Conservation (phyloP, 2,797 vertebrate genomes). For the Alfaro cultratus region DNA sequence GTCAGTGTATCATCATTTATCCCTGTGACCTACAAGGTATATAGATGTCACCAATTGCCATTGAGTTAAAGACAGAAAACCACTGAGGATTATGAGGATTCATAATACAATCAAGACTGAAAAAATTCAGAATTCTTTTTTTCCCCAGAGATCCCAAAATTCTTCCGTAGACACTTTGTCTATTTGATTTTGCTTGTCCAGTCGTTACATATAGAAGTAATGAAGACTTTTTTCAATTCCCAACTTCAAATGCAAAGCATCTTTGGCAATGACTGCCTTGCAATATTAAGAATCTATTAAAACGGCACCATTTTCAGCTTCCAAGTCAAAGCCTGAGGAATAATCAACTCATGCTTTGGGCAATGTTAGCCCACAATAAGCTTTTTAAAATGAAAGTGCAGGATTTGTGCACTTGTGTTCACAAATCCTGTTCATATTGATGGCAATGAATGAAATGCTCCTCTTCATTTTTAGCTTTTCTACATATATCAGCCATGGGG, state of each 20-base stretch:
- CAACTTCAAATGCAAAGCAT: constrained; percentile 43
- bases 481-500: constrained; percentile 66
- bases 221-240: constrained; percentile 27
- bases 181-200: no score
- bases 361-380: constrained; percentile 41
- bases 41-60: constrained; percentile 65
- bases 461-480: constrained; percentile 71
- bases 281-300: constrained; percentile 74
- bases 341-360: constrained; percentile 64
- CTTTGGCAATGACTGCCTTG: constrained; percentile 66
- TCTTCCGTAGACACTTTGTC: no score
- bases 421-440: constrained; percentile 65
- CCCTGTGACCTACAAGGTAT: constrained; percentile 71
- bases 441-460: constrained; percentile 63
- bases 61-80: constrained; percentile 67
- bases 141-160: no score
- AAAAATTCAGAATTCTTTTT: background rate
- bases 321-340: constrained; percentile 66
- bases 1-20: constrained; percentile 69
- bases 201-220: background rate
- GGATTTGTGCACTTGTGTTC: constrained; percentile 56
- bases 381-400: constrained; percentile 73
- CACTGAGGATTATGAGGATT: constrained; percentile 55
- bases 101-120: constrained; percentile 35
- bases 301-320: constrained; percentile 69